Base-by-base conservation (phyloP, 2,113 vertebrate genomes). In the Corapipo altera region DNA sequence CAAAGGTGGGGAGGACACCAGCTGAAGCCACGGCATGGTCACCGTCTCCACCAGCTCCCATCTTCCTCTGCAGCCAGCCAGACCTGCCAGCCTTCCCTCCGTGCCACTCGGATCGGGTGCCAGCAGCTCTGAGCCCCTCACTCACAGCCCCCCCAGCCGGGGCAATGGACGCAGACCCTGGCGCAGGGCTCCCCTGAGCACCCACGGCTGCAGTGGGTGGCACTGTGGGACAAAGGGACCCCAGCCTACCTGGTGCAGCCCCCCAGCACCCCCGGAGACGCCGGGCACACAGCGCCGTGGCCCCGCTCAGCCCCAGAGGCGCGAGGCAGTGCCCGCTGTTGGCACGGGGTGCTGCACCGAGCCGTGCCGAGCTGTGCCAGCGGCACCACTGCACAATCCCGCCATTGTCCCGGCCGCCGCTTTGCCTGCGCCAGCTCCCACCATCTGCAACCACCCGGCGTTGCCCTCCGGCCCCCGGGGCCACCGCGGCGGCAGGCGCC, bases 91-190 rank as follows among this genome's bases (percentile, higher is more conserved):
- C 69, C 46, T 8, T 27, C 37, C 58, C 75, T 44, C 51, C 41
- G 1, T 1, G n/a, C 20, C 14, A 0, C 5, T 1, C 2, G 5
- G 65, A 37, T 4, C 5, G 9, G 54, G 67, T 44, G 35, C 51
- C 65, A 12, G 52, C n/a, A 13, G 65, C 73, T 27, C 67, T 0
- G 2, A 84, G 69, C 28, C 51, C 58, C 14, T 15, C 37, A 5
- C 61, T 13, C 13, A 0, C 74, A 70, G 24, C 37, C 52, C 33
- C 18, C 65, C 41, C 1, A 1, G 5, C 6, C 0, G 1, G 23
- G 15, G 18, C 18, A 13, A 33, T 3, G 52, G n/a, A 24, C 8
- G 33, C 79, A 28, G 22, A 59, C 58, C 44, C 39, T 8, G 57
- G 61, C 66, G 23, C 37, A 24, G 0, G 2, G 10, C 3, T 46